Evolutionary conservation across 1,140 invertebrate genomes (phyloP).

Genomic region (Hycleus phaleratus): DNA sequence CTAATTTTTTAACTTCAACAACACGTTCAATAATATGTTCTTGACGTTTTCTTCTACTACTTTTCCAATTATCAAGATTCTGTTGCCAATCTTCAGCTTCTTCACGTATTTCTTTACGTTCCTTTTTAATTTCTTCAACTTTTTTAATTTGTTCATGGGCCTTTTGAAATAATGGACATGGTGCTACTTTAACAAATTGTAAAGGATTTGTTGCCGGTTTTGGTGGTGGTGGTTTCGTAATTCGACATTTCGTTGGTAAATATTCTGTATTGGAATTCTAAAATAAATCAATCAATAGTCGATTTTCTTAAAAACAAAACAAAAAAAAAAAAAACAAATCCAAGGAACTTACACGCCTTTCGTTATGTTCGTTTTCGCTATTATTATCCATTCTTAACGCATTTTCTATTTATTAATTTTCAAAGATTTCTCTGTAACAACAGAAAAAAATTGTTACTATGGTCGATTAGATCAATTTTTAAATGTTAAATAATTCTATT

Average conservation of each 20-base stretch:
- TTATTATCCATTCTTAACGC: constrained; percentile 10
- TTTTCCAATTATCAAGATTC: constrained; percentile 93
- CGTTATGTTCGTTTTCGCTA: constrained; percentile 8
- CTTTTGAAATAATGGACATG: constrained; percentile 73
- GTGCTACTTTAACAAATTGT: constrained; percentile 82
- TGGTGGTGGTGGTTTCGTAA: constrained; percentile 51
- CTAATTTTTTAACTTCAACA: constrained; percentile 78
- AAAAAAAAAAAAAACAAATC: too few relatives aligned
- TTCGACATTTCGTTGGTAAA: constrained; percentile 38
- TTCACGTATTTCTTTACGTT: constrained; percentile 63
- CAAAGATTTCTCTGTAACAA: too few relatives aligned
- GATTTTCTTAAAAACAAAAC: too few relatives aligned
- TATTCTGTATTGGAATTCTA: constrained; percentile 38
- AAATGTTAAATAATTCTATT: too few relatives aligned
- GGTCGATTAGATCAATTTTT: too few relatives aligned
- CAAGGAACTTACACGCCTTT: constrained; percentile 5
- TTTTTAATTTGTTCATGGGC: constrained; percentile 80
- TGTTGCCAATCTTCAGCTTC: constrained; percentile 90
- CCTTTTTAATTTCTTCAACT: constrained; percentile 74
- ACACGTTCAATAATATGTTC: constrained; percentile 84
- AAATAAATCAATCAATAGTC: neutral
- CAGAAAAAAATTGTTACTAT: too few relatives aligned
- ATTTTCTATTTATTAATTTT: too few relatives aligned
- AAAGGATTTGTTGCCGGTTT: constrained; percentile 77
- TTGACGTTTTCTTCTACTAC: constrained; percentile 77